A percentile compares a stretch with the other conserved stretches of the same genome.
These are phyloP conservation scores for Phaonia tiefii DNA, from an alignment of 2,888 invertebrate genomes.

Conservation along the genomic window DNA sequence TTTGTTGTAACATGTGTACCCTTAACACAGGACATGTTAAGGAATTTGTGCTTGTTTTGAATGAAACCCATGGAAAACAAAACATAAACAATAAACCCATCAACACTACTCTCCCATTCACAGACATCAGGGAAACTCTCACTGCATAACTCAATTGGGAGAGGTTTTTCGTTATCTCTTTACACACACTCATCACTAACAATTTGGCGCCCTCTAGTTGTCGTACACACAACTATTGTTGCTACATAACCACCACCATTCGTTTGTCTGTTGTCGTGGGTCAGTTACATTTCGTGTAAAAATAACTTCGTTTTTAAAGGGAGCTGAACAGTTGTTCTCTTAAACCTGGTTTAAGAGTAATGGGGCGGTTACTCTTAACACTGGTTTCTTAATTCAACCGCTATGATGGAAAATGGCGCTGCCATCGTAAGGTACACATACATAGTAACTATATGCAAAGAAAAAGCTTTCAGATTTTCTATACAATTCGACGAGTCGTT, in stretches of 20 bases:
- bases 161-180: not conserved
- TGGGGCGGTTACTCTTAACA: not conserved
- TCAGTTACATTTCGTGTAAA: slow-evolving; percentile 39
- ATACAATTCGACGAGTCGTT: slow-evolving; percentile 25
- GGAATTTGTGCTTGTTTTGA: slow-evolving; percentile 5
- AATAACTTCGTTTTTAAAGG: not conserved
- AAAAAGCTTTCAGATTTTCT: slow-evolving; percentile 30
- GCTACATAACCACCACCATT: not conserved
- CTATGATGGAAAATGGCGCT: slow-evolving; percentile 35
- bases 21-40: slow-evolving; percentile 4
- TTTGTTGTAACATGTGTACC: too few species aligned
- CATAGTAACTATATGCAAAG: not conserved
- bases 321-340: slow-evolving; percentile 47
- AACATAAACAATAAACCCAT: slow-evolving; percentile 8
- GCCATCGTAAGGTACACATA: not conserved
- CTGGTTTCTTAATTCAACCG: slow-evolving; percentile 24
- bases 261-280: slow-evolving; percentile 45
- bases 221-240: not conserved
- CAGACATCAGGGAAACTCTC: not conserved
- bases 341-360: slow-evolving; percentile 33
- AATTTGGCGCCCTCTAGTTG: not conserved
- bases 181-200: not conserved
- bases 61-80: not conserved
- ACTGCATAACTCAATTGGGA: not conserved
- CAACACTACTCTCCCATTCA: not conserved